Evolutionary conservation across 2,888 invertebrate species (phyloP).

Genomic region (Stenchaetothrips biformis): DNA sequence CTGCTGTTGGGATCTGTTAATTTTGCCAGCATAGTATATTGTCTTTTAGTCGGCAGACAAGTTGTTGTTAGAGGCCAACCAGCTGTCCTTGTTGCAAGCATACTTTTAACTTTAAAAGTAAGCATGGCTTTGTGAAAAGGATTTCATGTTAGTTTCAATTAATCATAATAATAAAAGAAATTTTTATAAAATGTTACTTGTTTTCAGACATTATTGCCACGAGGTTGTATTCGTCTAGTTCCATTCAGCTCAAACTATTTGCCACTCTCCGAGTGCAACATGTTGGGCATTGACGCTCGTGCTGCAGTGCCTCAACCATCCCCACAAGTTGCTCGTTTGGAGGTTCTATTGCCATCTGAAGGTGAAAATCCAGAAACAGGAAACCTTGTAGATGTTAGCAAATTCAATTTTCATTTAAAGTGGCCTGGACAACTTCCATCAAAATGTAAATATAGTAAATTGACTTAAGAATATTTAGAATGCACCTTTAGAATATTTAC

Average conservation of each 20-base stretch:
- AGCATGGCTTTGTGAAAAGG: background rate
- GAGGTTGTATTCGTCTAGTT: background rate
- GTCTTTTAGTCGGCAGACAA: conserved; percentile 27
- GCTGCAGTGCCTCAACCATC: conserved; percentile 30
- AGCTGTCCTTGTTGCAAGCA: conserved; percentile 10
- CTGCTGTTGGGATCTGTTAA: conserved; percentile 1
- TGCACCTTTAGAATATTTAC: too few species aligned
- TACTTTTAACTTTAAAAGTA: conserved; percentile 27
- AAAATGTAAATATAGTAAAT: background rate
- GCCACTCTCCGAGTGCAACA: conserved; percentile 14
- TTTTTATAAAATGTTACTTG: background rate
- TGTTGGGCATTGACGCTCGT: conserved; percentile 25
- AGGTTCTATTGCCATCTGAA: background rate
- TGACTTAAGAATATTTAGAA: background rate
- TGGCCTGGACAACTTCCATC: conserved; percentile 9
- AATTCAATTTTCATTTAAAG: background rate
- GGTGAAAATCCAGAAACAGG: background rate
- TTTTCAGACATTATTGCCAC: conserved; percentile 28
- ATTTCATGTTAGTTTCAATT: background rate
- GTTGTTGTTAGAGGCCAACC: conserved; percentile 29
- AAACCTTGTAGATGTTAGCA: background rate
- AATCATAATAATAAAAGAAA: background rate
- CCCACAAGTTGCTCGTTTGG: conserved; percentile 25
- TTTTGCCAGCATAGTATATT: conserved; percentile 16
- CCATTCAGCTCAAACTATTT: conserved; percentile 19